Base-by-base conservation (phyloP, 2,797 vertebrate species). In the Buphagus erythrorhynchus region DNA sequence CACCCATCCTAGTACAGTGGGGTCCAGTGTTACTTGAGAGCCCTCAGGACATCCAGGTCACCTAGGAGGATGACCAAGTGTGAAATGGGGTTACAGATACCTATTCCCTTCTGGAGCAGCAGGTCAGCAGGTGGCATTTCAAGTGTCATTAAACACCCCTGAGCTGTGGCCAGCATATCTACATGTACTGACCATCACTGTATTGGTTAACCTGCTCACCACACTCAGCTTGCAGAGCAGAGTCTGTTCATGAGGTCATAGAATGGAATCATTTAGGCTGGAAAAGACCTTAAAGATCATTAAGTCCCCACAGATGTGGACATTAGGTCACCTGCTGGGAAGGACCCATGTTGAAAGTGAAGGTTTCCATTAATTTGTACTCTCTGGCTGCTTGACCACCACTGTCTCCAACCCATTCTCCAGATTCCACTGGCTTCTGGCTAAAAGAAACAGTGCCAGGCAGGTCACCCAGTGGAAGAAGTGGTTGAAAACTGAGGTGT, bases 271-370 rank as follows among this genome's bases (percentile, higher is more conserved):
- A 42, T 43, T 87, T 36, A 33, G 7, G 16, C 33, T 48, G 28
- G 36, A 84, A 55, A 75, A 82, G 21, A 26, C 11, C 20, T 33
- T 40, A 57, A 36, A 54, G 21, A 46, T 25, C 12, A 40, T 48
- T 0, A 1, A 18, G 3, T 55, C 6, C 5, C 11, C 4, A 6
- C 4, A 55, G 40, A 29, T 33, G 24, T 4, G 13, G 9, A 35
- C 28, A 24, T 58, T 51, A 26, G 24, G 28, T 25, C 36, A 48
- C 28, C 14, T 75, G 18, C 31, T 72, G 59, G 17, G 42, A 85
- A 76, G 16, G 22, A 25, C 6, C 5, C 28, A 6, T 5, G 4
- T 5, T 63, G 13, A 78, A 86, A 19, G 5, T 59, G 57, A 81
- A 76, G 17, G 2, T 66, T 80, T n/a, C 15, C 16, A 29, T 63